Evolutionary conservation across 2,797 vertebrate species (phyloP).

Genomic region (Trachurus trachurus): DNA sequence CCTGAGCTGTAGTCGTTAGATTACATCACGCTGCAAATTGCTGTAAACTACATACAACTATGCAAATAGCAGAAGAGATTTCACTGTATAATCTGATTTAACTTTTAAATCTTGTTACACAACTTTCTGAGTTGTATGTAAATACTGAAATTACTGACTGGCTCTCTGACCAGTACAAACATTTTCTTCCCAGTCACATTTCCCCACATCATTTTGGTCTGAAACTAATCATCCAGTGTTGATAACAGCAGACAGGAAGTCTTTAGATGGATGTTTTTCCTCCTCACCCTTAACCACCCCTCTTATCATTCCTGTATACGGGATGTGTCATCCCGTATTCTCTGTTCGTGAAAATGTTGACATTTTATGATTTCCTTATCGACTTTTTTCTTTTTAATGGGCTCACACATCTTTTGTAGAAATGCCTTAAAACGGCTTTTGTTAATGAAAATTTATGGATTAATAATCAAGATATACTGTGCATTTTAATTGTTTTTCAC

Average conservation of each 20-base stretch:
- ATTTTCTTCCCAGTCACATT: too few species aligned
- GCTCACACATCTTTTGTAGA: background rate
- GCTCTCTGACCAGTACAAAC: background rate
- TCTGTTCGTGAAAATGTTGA: background rate
- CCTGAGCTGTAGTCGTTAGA: background rate
- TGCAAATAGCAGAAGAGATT: background rate
- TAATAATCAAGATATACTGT: background rate
- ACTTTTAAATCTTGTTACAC: conserved; percentile 12
- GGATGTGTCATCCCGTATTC: background rate
- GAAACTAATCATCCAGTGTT: background rate
- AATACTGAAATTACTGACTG: background rate
- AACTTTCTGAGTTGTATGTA: background rate
- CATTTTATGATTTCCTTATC: background rate
- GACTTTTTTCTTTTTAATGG: background rate
- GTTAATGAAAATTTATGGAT: background rate
- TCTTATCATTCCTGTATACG: background rate
- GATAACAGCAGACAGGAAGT: background rate
- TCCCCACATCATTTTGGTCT: background rate
- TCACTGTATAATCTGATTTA: conserved; percentile 17
- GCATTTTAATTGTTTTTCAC: background rate
- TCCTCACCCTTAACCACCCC: background rate
- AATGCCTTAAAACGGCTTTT: background rate
- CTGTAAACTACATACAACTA: conserved; percentile 2
- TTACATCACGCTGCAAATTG: conserved; percentile 14
- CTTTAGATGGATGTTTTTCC: background rate